Base-by-base conservation (phyloP, 2,888 invertebrate genomes). In the Eurois occulta region DNA sequence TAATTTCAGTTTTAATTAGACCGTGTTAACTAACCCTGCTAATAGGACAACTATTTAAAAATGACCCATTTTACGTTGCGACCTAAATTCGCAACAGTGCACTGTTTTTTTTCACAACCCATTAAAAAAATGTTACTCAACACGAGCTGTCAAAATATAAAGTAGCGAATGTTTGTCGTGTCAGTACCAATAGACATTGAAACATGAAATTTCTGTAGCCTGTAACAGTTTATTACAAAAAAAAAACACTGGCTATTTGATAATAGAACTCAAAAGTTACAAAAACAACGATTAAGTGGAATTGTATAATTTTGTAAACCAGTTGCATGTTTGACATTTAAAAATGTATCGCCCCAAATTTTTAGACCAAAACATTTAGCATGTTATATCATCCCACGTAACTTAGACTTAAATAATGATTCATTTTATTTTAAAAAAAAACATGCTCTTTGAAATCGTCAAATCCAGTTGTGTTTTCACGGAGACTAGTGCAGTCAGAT, bases 91-190 rank as follows among this genome's bases (percentile, higher is more conserved):
- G 94, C 95, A 94, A 89, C 92, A 93, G 90, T 95, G 94, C 93
- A 94, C 87, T 80, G 76, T 90, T 87, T 90, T 89, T 93, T 92
- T 80, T 72, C 78, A 92, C 91, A 91, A 90, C 88, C 91, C 92
- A 94, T 94, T 94, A 93, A 94, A 94, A 92, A 93, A 91, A 93
- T 91, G 94, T 95, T 95, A 94, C 94, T 94, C 93, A 95, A 95
- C 91, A 89, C 88, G 87, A 88, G 80, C 92, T 94, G 96, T 96
- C 95, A 95, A 92, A 94, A 94, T 90, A 91, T 83, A 90, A 85
- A 90, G 88, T 86, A 88, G 85, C 90, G 87, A 93, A 91, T 91
- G 94, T 94, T 92, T 91, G 91, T 93, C 91, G 91, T 92, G 93
- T 93, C 94, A 92, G 86, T 85, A 86, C 83, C 85, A 86, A 87